A percentile compares a stretch with the other conserved stretches of the same genome.
Conservation (phyloP, 2,888 invertebrate genomes). For the Drosophila austrosaltans region DNA sequence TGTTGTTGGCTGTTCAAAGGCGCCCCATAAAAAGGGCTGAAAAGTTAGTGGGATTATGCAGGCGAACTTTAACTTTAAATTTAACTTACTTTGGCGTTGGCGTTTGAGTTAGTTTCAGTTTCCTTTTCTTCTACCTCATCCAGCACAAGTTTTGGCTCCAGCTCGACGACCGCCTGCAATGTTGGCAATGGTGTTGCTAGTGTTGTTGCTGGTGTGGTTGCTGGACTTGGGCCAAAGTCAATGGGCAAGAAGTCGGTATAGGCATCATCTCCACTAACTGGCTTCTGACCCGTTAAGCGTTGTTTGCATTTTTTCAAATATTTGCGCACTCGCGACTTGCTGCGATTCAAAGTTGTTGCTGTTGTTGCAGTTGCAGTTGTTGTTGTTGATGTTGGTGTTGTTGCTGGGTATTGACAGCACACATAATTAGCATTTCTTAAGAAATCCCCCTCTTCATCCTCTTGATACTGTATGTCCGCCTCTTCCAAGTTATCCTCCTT, state of each 20-base stretch:
- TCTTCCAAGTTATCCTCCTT: constrained; percentile 31
- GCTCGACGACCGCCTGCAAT: constrained; percentile 40
- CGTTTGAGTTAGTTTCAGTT: constrained; percentile 8
- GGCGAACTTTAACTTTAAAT: constrained; percentile 4
- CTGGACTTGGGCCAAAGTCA: constrained; percentile 55
- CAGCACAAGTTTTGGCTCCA: constrained; percentile 23
- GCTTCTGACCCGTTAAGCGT: constrained; percentile 81
- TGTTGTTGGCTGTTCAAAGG: constrained; percentile 19
- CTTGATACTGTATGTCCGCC: constrained; percentile 37
- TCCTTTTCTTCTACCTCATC: not conserved
- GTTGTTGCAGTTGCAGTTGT: constrained; percentile 18
- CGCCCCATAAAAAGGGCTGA: constrained; percentile 43
- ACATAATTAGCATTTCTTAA: constrained; percentile 70
- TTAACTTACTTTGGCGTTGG: constrained; percentile 23
- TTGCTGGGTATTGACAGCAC: constrained; percentile 69
- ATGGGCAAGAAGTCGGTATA: constrained; percentile 62
- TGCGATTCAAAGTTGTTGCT: constrained; percentile 68
- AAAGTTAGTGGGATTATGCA: constrained; percentile 11
- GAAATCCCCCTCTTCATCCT: constrained; percentile 41
- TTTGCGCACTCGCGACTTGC: constrained; percentile 83
- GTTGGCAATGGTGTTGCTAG: constrained; percentile 15
- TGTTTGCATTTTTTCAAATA: constrained; percentile 83
- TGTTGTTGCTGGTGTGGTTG: constrained; percentile 31
- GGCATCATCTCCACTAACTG: constrained; percentile 52
- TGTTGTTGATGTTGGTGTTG: constrained; percentile 28